Base-by-base conservation (phyloP, 2,888 invertebrate genomes). In the Leistus spinibarbis region DNA sequence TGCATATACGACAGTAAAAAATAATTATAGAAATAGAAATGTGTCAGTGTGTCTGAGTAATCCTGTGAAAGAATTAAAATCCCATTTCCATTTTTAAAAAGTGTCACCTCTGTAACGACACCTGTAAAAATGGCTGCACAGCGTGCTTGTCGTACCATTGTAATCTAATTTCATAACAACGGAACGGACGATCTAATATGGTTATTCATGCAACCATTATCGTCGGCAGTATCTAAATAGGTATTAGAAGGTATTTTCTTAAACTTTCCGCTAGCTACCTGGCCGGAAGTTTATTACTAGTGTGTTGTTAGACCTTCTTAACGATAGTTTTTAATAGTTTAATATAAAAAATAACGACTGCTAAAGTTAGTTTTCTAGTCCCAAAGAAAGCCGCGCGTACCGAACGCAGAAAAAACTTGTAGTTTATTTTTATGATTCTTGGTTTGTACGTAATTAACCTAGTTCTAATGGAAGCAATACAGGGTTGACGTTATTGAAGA, bases 91-190 rank as follows among this genome's bases (percentile, higher is more conserved):
- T 40, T 2, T 5, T 10, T 40, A 40, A 40, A 40, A 40, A 40
- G 10, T 40, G 40, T 40, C 40, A 40, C 13, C 13, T 40, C 40
- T 40, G 13, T 1, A 7, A 40, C 40, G 40, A 40, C 1, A 40
- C 7, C 13, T 40, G 40, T 40, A 10, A 40, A 40, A 40, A 40
- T 10, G 7, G 7, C 60, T 60, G 60, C n/a, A 54, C 54, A 60
- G 20, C 60, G 60, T 60, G 60, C 60, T 60, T 22, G 60, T 17
- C 20, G 17, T 19, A 20, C 16, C 17, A 19, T 60, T 60, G 19
- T 60, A 60, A 60, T 60, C 60, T 60, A 60, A 60, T 60, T 60
- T 60, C 60, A 60, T 22, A 40, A 40, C 40, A 10, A 40, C 40
- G 40, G n/a, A n/a, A n/a, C n/a, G n/a, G n/a, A n/a, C n/a, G n/a